Conservation (phyloP, 2,888 invertebrate genomes). For the Xanthorhoe spadicearia region DNA sequence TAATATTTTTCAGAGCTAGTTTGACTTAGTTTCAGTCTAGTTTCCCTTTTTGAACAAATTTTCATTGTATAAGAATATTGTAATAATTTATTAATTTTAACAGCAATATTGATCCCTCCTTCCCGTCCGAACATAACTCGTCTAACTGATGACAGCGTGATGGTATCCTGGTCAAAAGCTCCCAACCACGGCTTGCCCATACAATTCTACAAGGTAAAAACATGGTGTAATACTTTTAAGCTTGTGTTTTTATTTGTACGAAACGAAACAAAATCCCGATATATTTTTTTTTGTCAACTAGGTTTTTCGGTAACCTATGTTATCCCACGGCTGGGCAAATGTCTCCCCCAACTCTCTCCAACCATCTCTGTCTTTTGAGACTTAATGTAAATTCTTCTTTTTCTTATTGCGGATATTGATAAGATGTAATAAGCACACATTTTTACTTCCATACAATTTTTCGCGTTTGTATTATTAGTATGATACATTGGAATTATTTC, state of each 20-base stretch:
- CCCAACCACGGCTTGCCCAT: constrained; percentile 92
- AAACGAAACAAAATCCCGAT: no score
- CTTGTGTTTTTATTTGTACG: no score
- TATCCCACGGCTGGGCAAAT: no score
- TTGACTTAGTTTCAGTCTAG: not conserved
- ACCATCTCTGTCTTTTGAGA: no score
- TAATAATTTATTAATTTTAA: constrained; percentile 39
- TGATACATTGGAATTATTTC: not conserved
- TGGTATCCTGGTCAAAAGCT: constrained; percentile 95
- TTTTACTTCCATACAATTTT: no score
- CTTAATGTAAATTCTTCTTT: no score
- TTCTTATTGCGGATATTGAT: no score
- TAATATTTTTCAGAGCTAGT: not conserved
- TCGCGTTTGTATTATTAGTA: no score
- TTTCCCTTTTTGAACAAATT: not conserved
- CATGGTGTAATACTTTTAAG: not conserved
- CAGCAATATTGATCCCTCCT: constrained; percentile 93
- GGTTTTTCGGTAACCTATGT: no score
- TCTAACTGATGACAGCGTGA: constrained; percentile 94
- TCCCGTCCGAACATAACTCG: constrained; percentile 94
- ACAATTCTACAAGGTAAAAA: constrained; percentile 90
- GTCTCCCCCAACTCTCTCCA: no score
- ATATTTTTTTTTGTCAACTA: no score
- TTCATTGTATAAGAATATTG: not conserved
- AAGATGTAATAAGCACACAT: no score